These are phyloP conservation scores for Bolborhynchus lineola DNA, from an alignment of 2,113 vertebrate species.

Conservation along the genomic window DNA sequence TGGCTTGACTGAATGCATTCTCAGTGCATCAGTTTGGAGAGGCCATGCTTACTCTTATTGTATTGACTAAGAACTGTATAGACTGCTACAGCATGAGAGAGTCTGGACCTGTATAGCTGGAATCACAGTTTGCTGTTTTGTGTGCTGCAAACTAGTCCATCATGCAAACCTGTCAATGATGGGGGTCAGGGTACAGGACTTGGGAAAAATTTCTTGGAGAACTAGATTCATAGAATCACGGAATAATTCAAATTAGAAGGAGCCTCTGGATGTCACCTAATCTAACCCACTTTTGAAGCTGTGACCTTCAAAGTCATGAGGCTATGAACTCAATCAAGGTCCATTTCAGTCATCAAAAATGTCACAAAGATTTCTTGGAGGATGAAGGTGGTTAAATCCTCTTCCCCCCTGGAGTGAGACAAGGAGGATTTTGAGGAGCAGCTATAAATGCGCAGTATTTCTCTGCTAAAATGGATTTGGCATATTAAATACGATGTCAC, in stretches of 20 bases:
- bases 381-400: neutral
- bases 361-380: neutral
- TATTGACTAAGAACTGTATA: neutral
- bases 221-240: accelerated
- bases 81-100: neutral
- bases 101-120: neutral
- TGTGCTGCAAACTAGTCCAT: neutral
- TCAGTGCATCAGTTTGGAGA: neutral
- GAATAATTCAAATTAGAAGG: neutral
- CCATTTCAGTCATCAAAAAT: neutral
- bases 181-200: neutral
- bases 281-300: neutral
- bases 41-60: neutral
- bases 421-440: neutral
- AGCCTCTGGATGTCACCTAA: neutral
- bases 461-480: neutral
- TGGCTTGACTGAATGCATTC: neutral
- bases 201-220: neutral
- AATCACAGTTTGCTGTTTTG: neutral
- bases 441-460: neutral
- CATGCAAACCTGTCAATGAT: neutral
- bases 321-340: neutral
- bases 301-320: neutral
- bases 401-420: neutral
- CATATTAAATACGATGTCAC: neutral